Conservation (phyloP, 2,113 vertebrate genomes). For the Casuarius casuarius region DNA sequence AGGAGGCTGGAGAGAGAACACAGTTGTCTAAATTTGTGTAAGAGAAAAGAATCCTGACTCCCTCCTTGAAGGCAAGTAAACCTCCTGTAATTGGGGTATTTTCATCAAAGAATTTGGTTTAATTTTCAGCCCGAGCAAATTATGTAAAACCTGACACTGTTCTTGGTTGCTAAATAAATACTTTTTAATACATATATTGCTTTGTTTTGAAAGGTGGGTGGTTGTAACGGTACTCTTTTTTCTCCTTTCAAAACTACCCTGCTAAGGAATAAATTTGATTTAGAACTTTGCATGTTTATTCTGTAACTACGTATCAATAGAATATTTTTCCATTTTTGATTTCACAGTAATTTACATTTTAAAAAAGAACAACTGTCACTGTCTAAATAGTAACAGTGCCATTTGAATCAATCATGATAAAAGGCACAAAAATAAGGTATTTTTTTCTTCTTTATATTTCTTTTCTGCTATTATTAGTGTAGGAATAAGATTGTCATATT, state of each 20-base stretch:
- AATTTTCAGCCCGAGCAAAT: background rate
- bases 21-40: slow-evolving; percentile 64
- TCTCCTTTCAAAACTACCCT: background rate
- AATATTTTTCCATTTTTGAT: background rate
- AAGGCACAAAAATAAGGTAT: slow-evolving; percentile 20
- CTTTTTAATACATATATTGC: background rate
- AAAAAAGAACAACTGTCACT: background rate
- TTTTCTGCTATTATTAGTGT: background rate
- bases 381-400: background rate
- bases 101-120: background rate
- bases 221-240: background rate
- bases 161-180: background rate
- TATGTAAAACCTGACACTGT: background rate
- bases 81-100: slow-evolving; percentile 25
- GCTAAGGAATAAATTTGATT: background rate
- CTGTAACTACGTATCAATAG: background rate
- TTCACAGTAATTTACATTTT: background rate
- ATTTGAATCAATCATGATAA: background rate
- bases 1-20: slow-evolving; percentile 69
- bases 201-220: background rate
- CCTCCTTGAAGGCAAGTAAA: slow-evolving; percentile 43
- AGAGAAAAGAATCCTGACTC: slow-evolving; percentile 68
- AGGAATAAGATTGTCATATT: background rate
- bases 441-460: background rate
- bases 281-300: background rate